phyloP scores from a whole-genome alignment of 2,797 vertebrate genomes.

The Lemur catta region DNA sequence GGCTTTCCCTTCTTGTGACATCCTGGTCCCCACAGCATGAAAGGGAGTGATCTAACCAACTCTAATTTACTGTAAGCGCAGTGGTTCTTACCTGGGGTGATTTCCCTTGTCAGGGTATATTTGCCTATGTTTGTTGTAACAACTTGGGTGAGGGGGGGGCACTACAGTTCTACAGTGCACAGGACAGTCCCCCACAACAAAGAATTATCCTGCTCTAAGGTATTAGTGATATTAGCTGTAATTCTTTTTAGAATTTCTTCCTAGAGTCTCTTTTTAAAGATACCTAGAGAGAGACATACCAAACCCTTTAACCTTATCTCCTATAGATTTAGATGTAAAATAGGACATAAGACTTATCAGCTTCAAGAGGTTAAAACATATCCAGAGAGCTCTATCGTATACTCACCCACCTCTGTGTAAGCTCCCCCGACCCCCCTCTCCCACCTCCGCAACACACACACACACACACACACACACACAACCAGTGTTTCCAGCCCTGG shows the following conservation, averaged over 20 bases:
- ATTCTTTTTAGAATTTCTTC: background rate
- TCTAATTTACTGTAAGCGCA: background rate
- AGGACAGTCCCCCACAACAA: background rate
- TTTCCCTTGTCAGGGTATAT: background rate
- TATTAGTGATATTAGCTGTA: background rate
- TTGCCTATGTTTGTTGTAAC: background rate
- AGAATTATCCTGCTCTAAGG: background rate
- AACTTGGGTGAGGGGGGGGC: too few relatives aligned
- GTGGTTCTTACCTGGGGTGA: background rate
- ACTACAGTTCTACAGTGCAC: accelerated
- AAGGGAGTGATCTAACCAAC: background rate
- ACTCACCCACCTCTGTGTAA: background rate
- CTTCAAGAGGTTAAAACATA: background rate
- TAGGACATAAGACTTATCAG: background rate
- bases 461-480: background rate
- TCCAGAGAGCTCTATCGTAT: background rate
- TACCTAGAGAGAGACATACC: background rate
- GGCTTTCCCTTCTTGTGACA: background rate
- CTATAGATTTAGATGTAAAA: background rate
- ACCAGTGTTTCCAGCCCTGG: background rate
- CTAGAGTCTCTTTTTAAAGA: background rate
- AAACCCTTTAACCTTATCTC: background rate
- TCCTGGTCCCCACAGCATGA: background rate
- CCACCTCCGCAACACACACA: background rate
- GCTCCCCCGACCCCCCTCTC: too few relatives aligned